phyloP scores from a whole-genome alignment of 2,888 invertebrate genomes.

The Phalera bucephala region DNA sequence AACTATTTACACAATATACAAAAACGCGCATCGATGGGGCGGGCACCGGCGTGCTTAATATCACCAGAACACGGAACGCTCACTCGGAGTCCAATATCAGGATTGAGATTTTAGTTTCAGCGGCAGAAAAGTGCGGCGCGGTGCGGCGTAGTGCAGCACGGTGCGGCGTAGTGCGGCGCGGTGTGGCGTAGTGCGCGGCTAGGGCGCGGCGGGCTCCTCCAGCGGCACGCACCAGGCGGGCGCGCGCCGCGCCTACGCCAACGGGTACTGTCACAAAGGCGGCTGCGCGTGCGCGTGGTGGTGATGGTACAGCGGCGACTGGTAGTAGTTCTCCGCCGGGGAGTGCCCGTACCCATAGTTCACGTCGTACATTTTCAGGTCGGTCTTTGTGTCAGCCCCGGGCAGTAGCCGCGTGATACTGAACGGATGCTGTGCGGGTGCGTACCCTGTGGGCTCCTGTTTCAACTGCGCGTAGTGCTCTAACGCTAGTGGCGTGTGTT shows the following conservation, averaged over 20 bases:
- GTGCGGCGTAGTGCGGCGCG: too few relatives aligned
- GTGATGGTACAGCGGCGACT: conserved; percentile 90
- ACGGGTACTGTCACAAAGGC: conserved; percentile 96
- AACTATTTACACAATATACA: conserved; percentile 73
- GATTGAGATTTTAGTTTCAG: conserved; percentile 53
- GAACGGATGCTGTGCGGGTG: conserved; percentile 95
- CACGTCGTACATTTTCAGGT: conserved; percentile 96
- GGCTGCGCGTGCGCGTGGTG: conserved; percentile 87
- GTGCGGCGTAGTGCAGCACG: conserved; percentile 3
- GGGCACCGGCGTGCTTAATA: conserved; percentile 48
- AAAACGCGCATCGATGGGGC: conserved; percentile 38
- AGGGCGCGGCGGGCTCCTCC: conserved; percentile 45
- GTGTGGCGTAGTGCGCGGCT: conserved; percentile 29
- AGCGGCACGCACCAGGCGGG: conserved; percentile 51
- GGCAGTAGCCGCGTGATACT: conserved; percentile 97
- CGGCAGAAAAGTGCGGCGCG: conserved; percentile 7
- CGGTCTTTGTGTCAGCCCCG: conserved; percentile 92
- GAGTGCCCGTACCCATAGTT: conserved; percentile 81
- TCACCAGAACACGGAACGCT: conserved; percentile 77
- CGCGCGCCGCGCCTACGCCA: conserved; percentile 87
- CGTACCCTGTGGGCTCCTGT: conserved; percentile 90
- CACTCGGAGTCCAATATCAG: conserved; percentile 76
- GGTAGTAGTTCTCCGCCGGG: conserved; percentile 91
- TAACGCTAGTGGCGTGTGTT: conserved; percentile 82
- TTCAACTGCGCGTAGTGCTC: conserved; percentile 88